Conservation (phyloP, 2,113 vertebrate species). For the Drymodes brunneopygia region DNA sequence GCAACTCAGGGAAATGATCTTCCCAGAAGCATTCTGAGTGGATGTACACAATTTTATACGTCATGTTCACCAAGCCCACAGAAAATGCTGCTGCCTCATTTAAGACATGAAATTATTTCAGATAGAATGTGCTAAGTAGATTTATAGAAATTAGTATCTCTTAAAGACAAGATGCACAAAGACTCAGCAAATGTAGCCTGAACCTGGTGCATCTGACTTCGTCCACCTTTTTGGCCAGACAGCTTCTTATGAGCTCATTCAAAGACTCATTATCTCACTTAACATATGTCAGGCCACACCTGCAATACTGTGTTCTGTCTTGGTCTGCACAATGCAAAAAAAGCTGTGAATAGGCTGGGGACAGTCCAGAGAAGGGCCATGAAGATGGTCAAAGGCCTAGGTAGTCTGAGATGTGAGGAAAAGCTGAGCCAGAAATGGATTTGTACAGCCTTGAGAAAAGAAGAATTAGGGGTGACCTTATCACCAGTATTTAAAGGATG, state of each 20-base stretch:
- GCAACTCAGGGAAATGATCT: background rate
- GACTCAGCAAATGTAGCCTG: background rate
- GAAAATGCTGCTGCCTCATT: background rate
- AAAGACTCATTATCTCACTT: background rate
- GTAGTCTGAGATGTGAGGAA: background rate
- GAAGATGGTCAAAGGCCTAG: background rate
- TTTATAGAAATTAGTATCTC: background rate
- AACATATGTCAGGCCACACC: rapidly evolving
- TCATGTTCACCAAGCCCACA: background rate
- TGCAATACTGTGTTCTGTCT: background rate
- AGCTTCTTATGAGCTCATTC: background rate
- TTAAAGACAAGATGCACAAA: background rate
- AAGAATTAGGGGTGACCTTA: background rate
- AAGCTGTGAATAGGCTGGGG: background rate
- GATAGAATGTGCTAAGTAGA: background rate
- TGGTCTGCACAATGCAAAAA: background rate
- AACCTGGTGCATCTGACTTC: background rate
- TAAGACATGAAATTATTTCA: background rate
- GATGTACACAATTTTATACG: background rate
- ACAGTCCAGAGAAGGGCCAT: background rate
- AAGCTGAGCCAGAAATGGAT: background rate
- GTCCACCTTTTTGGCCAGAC: background rate
- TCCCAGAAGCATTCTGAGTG: background rate
- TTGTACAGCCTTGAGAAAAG: background rate
- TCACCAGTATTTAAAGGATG: background rate